Evolutionary conservation across 2,113 vertebrate genomes (phyloP), one percentile per base, ranked within the genome.

Genomic region (Crotalus helleri): DNA sequence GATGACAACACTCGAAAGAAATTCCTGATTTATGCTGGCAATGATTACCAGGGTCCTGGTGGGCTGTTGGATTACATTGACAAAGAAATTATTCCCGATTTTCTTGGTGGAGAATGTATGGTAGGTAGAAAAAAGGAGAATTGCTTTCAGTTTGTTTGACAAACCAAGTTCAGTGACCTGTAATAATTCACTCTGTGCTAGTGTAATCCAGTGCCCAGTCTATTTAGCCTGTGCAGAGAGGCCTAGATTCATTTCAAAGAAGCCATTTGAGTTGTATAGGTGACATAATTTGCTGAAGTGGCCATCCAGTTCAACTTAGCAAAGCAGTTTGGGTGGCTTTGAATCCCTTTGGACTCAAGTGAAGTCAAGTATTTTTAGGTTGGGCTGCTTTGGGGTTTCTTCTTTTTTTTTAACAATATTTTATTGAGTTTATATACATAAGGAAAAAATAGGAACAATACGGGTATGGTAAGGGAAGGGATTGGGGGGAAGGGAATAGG

Each of bases 1-100:
- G 98, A 99, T 88, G 99, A 99, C 96, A 99, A 99, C 96, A 99
- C 99, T 12, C 98, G 99, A 23, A 99, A 99, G 94, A 99, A 99
- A 93, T 99, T 99, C 95, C 98, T 99, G 33, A 98, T 99, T 94
- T 99, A 99, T 55, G 99, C 99, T 81, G 99, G 98, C 55, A 99
- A 99, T 29, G 98, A 99, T 97, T 99, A 99, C 97, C 98, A 99
- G 96, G 98, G 98, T 29, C 98, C 98, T 4, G 99, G 98, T 29
- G 99, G 99, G 44, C 95, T 99, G 93, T 96, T 99, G 96, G 98
- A 99, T 96, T 99, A 99, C 97, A 99, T 99, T 0, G 98, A 99
- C 96, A 98, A 95, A 95, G 98, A 99, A 96, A 96, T 99, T 89
- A 98, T 99, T 92, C 99, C 99, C 0, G 99, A 99, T 93, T 99